Conservation (phyloP, 2,888 invertebrate species). For the Parelbella ahira region DNA sequence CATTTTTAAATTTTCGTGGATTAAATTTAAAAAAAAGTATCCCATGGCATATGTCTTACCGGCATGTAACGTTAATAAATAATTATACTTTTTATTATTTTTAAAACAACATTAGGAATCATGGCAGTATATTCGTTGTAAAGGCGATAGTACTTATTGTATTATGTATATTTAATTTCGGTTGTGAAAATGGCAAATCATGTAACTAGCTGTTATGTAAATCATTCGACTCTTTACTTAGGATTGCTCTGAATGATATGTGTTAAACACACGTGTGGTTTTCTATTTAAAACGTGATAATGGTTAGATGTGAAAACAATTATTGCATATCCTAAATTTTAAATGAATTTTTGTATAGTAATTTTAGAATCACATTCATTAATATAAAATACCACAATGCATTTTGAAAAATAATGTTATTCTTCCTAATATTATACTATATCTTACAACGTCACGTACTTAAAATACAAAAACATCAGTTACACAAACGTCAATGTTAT, state of each 20-base stretch:
- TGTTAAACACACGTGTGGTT: conserved; percentile 73
- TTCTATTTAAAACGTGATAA: conserved; percentile 62
- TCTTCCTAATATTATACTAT: conserved; percentile 25
- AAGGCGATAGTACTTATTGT: conserved; percentile 47
- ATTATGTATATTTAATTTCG: conserved; percentile 71
- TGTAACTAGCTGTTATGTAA: conserved; percentile 69
- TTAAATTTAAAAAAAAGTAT: too few species aligned
- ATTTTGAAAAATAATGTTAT: conserved; percentile 25
- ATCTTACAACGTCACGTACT: conserved; percentile 8
- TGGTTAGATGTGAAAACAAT: conserved; percentile 44
- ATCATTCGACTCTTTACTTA: conserved; percentile 67
- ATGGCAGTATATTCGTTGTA: conserved; percentile 2
- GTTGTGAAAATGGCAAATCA: conserved; percentile 80
- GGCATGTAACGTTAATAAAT: too few species aligned
- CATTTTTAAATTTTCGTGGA: too few species aligned
- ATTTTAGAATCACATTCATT: conserved; percentile 25
- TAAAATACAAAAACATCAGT: conserved; percentile 13
- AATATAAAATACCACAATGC: conserved; percentile 14
- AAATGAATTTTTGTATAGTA: conserved; percentile 35
- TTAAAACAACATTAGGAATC: background rate
- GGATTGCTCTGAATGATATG: conserved; percentile 62
- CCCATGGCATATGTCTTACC: too few species aligned
- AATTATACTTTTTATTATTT: too few species aligned
- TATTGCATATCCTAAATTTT: conserved; percentile 58
- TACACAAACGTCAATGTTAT: background rate